Evolutionary conservation across 2,113 vertebrate genomes (phyloP), one percentile per base, ranked within the genome.

Genomic region (Trogon melanurus): DNA sequence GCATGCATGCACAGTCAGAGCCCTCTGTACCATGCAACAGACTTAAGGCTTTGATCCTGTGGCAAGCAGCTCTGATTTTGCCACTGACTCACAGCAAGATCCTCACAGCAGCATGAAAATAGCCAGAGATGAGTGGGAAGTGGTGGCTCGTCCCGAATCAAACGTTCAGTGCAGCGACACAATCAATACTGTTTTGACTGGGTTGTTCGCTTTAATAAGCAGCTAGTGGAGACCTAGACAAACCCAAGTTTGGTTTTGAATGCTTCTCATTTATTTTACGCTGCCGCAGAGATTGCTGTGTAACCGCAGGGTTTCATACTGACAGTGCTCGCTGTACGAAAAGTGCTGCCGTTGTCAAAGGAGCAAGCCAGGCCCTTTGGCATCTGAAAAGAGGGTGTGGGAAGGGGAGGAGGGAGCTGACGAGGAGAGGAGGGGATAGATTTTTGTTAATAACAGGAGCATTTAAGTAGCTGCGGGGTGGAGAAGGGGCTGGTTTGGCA

Each of bases 111-210:
- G 88, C 83, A 92, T 3, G 2, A 69, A 74, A 95, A 84, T 62
- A 91, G 91, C 80, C 29, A 0, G 73, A 92, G 85, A 94, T 94
- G 80, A 94, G 38, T 70, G 73, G 69, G 70, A 93, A 87, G 62
- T 7, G 6, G 41, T 69, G 76, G 54, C 70, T 94, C 19, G 8
- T 85, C 89, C 70, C 3, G 1, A 86, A 94, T 53, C 76, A 81
- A 89, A 72, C 2, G 5, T 11, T 86, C 61, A 44, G 16, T 1
- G 0, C 72, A 64, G 86, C 9, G 13, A 73, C 73, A 91, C 62
- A 79, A 93, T 89, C 96, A 76, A 94, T 92, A 89, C 73, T 95
- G 88, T 96, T 97, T 96, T 96, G 96, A 93, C 96, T 96, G 93
- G 66, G 23, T 54, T 74, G 61, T 78, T 91, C 38, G 14, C 72